phyloP scores from a whole-genome alignment of 1,140 invertebrate species.

The Zaprionus africanus region DNA sequence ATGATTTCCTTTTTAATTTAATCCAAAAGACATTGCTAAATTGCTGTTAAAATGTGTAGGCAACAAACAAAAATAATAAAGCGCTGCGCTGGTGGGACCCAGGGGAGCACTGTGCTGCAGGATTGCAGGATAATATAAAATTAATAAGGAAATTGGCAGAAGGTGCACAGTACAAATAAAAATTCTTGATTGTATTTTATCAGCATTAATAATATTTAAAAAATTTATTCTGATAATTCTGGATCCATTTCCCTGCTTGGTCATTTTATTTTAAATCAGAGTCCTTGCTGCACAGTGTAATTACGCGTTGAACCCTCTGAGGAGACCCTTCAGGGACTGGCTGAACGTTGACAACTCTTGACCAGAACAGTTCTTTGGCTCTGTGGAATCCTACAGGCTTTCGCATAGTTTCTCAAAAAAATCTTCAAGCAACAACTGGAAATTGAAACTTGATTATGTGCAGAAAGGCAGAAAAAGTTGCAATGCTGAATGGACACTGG shows the following conservation, averaged over 20 bases:
- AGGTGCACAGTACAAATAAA: background rate
- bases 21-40: slow-evolving; percentile 77
- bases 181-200: background rate
- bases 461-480: slow-evolving; percentile 72
- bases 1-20: slow-evolving; percentile 81
- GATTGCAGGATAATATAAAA: background rate
- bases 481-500: slow-evolving; percentile 25
- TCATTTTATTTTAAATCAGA: background rate
- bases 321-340: slow-evolving; percentile 25
- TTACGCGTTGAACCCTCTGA: slow-evolving; percentile 46
- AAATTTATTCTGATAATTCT: too few relatives aligned
- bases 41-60: slow-evolving; percentile 69
- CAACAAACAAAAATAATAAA: slow-evolving; percentile 18
- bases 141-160: background rate
- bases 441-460: slow-evolving; percentile 82
- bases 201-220: background rate
- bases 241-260: too few relatives aligned
- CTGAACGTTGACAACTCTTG: slow-evolving; percentile 71
- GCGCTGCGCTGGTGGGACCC: slow-evolving; percentile 31
- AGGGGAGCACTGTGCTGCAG: slow-evolving; percentile 37
- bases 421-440: slow-evolving; percentile 68
- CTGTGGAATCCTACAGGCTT: slow-evolving; percentile 26
- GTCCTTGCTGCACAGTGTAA: slow-evolving; percentile 54
- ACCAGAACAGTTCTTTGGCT: slow-evolving; percentile 30
- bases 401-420: slow-evolving; percentile 63